Evolutionary conservation across 2,797 vertebrate genomes (phyloP), one percentile per base, ranked within the genome.

Genomic region (Scolopax rusticola): DNA sequence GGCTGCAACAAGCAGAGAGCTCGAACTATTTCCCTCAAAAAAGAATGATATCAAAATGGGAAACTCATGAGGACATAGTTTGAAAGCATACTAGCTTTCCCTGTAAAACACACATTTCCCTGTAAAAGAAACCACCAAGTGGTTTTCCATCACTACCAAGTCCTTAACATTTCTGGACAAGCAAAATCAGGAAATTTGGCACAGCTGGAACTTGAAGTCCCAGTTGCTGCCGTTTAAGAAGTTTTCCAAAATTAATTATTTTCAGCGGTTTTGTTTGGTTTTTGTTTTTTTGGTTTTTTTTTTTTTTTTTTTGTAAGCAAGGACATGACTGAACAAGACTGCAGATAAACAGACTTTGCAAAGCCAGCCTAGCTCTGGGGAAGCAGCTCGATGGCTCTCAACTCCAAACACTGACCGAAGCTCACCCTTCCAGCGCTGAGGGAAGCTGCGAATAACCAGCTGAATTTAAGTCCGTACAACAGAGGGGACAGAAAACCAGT

Each of bases 1-100:
- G 1, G 19, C 9, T 7, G 0, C 15, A 87, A 67, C 9, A 63
- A 10, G 17, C 1, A 67, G 6, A 60, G 30, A 19, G 6, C 1
- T 43, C 0, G 0, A 64, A 76, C 10, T 36, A 40, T 33, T 69
- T 64, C 25, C 19, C 38, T 60, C 36, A 53, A 54, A 83, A 69
- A 20, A 27, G 0, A 89, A 76, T 3, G 0, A 4, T 7, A 67
- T 5, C 15, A 43, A 88, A 88, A 65, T 2, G 8, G 8, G 19
- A 74, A 90, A 74, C 20, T 41, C n/a, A 18, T 0, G 2, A 61
- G 32, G 53, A 57, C 2, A 8, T 5, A 51, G 6, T 82, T 18
- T 5, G 25, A 87, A 61, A 64, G 12, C 38, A 64, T 74, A 57
- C 12, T 14, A 67, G 14, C 11, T 21, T 85, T 15, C 9, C 9